These are phyloP conservation scores for Epistrophella euchroma DNA, from an alignment of 2,888 invertebrate genomes.

Conservation along the genomic window DNA sequence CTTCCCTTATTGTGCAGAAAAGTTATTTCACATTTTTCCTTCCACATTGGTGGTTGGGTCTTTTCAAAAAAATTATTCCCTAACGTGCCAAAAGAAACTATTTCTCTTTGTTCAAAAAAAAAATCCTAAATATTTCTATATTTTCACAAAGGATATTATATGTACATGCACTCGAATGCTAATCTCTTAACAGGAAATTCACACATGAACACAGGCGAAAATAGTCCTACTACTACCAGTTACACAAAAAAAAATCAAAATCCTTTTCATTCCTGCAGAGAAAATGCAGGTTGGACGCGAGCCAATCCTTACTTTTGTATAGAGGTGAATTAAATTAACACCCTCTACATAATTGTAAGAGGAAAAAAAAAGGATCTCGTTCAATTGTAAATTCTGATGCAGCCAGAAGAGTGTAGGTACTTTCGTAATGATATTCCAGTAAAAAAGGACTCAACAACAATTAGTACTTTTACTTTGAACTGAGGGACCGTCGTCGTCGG, in stretches of 20 bases:
- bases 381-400: slow-evolving; percentile 49
- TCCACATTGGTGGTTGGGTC: slow-evolving; percentile 1
- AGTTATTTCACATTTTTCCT: neutral
- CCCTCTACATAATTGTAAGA: slow-evolving; percentile 62
- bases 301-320: slow-evolving; percentile 62
- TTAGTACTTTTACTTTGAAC: slow-evolving; percentile 60
- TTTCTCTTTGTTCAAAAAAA: slow-evolving; percentile 11
- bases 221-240: neutral
- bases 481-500: slow-evolving; percentile 49
- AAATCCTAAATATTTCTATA: slow-evolving; percentile 21
- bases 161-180: slow-evolving; percentile 59
- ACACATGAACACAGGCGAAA: slow-evolving; percentile 60
- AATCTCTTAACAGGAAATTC: slow-evolving; percentile 68
- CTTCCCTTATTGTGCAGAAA: neutral
- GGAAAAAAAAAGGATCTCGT: slow-evolving; percentile 29
- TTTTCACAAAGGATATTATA: slow-evolving; percentile 46
- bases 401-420: slow-evolving; percentile 38
- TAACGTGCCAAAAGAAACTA: slow-evolving; percentile 55
- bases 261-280: slow-evolving; percentile 30
- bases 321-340: slow-evolving; percentile 72
- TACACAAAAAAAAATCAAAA: neutral
- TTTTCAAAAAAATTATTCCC: slow-evolving; percentile 42
- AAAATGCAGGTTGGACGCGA: slow-evolving; percentile 62
- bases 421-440: slow-evolving; percentile 63
- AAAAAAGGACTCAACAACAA: slow-evolving; percentile 69